Evolutionary conservation across 1,140 invertebrate genomes (phyloP).

Genomic region (Drosophila athabasca): DNA sequence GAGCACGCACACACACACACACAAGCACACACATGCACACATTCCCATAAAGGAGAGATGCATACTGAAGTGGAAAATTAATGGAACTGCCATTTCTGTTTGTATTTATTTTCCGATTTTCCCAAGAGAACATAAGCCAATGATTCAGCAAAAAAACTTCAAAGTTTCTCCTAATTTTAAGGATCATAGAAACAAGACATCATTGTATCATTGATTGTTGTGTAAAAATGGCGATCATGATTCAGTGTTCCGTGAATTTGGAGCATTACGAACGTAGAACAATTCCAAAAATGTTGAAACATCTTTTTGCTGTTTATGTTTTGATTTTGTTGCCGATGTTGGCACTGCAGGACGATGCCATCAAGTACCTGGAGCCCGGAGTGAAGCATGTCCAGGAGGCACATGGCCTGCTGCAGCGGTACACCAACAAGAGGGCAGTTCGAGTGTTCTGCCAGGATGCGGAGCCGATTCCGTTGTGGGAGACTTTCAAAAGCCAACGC

Average conservation of each 20-base stretch:
- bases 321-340: too few species aligned
- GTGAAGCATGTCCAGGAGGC: conserved; percentile 18
- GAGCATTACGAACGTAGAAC: too few species aligned
- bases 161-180: not conserved
- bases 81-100: too few species aligned
- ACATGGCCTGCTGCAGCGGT: conserved; percentile 8
- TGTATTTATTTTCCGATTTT: too few species aligned
- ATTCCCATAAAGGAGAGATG: not conserved
- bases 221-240: too few species aligned
- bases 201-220: not conserved
- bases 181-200: not conserved
- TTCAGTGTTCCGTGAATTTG: too few species aligned
- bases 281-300: too few species aligned
- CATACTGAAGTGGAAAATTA: too few species aligned
- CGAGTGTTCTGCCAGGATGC: conserved; percentile 37
- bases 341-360: too few species aligned
- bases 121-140: too few species aligned
- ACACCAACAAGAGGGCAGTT: conserved; percentile 8
- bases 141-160: too few species aligned
- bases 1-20: conserved; percentile 5
- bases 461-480: not conserved
- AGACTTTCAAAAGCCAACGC: conserved; percentile 18
- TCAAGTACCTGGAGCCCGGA: not conserved
- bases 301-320: too few species aligned
- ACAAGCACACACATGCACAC: not conserved